Evolutionary conservation across 2,113 vertebrate genomes (phyloP).

Genomic region (Ploceus nigricollis): DNA sequence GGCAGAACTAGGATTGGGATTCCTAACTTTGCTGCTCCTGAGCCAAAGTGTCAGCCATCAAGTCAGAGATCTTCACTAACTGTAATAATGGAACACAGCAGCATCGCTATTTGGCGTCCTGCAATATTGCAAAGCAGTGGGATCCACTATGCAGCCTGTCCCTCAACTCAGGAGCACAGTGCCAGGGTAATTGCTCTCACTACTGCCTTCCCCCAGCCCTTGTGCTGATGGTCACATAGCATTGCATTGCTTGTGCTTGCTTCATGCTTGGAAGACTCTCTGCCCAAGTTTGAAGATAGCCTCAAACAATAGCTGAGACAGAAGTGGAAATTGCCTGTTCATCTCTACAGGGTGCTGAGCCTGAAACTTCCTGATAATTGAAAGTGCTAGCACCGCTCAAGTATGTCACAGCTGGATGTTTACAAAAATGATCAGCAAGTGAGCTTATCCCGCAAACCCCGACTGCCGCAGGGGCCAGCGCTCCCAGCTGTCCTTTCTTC

Average conservation of each 20-base stretch:
- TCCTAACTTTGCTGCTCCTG: neutral
- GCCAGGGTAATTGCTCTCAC: neutral
- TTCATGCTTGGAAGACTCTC: neutral
- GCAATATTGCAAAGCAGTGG: neutral
- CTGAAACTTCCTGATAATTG: constrained; percentile 45
- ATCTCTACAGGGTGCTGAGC: constrained; percentile 48
- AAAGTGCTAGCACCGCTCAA: constrained; percentile 29
- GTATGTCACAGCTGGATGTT: constrained; percentile 62
- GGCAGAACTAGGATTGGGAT: neutral
- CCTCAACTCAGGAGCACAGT: neutral
- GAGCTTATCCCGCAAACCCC: constrained; percentile 8
- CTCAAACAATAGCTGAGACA: constrained; percentile 45
- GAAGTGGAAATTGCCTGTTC: constrained; percentile 36
- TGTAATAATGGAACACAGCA: neutral
- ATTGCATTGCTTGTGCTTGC: neutral
- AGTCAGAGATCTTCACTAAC: neutral
- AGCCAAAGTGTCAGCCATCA: neutral
- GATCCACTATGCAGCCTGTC: neutral
- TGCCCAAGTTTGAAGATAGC: constrained; percentile 24
- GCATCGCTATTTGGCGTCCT: neutral
- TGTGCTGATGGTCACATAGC: neutral
- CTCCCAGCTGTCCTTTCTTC: constrained; percentile 34
- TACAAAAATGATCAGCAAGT: neutral
- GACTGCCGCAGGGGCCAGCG: neutral
- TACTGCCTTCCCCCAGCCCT: neutral